Evolutionary conservation across 1,140 invertebrate genomes (phyloP), one percentile per base, ranked within the genome.

Genomic region (Drosophila bifasciata): DNA sequence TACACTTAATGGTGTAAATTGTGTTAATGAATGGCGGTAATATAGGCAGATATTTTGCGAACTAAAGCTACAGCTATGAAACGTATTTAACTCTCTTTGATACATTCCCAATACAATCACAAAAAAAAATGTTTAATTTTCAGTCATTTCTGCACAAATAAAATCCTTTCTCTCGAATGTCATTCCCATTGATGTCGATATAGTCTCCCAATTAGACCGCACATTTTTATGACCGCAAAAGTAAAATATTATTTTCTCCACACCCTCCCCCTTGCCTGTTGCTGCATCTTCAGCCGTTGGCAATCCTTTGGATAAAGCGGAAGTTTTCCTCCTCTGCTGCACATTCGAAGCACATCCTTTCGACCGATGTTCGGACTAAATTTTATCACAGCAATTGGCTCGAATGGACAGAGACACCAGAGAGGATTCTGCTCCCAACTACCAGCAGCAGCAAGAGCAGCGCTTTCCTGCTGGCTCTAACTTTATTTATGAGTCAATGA

Each of bases 401-500:
- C 40, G 15, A 36, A 36, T 13, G 32, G 11, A 36, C 32, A 36
- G 11, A 5, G 11, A 36, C 11, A 36, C 0, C 8, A 32, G 28
- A 3, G 8, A 32, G 25, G 17, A 61, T 21, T 51, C 39, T 25
- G 8, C 17, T 45, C 8, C 39, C 43, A 59, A 50, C 32, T 44
- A 32, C 19, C 49, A 15, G 16, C 36, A 28, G 16, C 41, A 13
- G 7, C 41, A 58, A 4, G 43, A 62, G 41, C 61, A 44, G 11
- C 21, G 21, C 39, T 36, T 57, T 25, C 56, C 43, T 43, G 43
- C 39, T 50, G 58, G 46, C 48, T 73, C 58, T 36, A 70, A 70
- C 57, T 84, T 83, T 83, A 75, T 83, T 84, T 80, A 86, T 80
- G 81, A 76, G 76, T 66, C 81, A 84, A 64, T 86, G 76, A 76